These are phyloP conservation scores for Podarcis raffonei DNA, from an alignment of 2,113 vertebrate genomes.

Conservation along the genomic window DNA sequence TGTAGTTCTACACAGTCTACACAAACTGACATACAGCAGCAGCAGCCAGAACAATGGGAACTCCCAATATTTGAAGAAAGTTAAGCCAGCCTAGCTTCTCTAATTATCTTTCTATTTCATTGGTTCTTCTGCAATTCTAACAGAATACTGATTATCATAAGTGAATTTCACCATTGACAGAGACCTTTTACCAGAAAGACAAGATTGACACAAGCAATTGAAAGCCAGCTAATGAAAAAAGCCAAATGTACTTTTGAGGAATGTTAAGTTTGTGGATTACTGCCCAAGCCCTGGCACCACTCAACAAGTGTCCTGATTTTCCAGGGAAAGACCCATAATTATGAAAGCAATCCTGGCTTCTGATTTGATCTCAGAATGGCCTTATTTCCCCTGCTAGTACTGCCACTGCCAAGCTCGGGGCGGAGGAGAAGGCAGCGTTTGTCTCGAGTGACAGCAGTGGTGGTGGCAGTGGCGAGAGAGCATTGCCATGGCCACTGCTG, in stretches of 20 bases:
- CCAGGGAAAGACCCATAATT: no score
- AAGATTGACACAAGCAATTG: constrained; percentile 66
- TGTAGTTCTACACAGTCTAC: not conserved
- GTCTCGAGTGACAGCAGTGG: no score
- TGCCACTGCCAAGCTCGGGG: no score
- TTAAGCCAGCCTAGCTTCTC: constrained; percentile 37
- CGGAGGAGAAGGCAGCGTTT: no score
- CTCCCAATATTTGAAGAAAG: constrained; percentile 41
- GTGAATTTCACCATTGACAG: constrained; percentile 70
- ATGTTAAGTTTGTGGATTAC: constrained; percentile 63
- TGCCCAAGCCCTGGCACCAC: constrained; percentile 9
- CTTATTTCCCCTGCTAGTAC: no score
- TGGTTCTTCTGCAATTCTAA: constrained; percentile 59
- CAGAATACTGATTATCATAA: constrained; percentile 74
- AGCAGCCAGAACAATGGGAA: not conserved
- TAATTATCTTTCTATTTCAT: constrained; percentile 64
- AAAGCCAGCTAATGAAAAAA: constrained; percentile 73
- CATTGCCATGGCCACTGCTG: no score
- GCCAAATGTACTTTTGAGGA: constrained; percentile 54
- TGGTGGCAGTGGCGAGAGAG: no score
- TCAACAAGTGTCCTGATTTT: no score
- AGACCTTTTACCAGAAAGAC: constrained; percentile 72
- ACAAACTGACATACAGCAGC: not conserved
- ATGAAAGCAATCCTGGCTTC: no score
- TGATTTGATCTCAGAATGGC: no score